Percentiles rank a stretch among this genome's conserved stretches.
phyloP scores from a whole-genome alignment of 2,797 vertebrate genomes.

The Peromyscus eremicus region DNA sequence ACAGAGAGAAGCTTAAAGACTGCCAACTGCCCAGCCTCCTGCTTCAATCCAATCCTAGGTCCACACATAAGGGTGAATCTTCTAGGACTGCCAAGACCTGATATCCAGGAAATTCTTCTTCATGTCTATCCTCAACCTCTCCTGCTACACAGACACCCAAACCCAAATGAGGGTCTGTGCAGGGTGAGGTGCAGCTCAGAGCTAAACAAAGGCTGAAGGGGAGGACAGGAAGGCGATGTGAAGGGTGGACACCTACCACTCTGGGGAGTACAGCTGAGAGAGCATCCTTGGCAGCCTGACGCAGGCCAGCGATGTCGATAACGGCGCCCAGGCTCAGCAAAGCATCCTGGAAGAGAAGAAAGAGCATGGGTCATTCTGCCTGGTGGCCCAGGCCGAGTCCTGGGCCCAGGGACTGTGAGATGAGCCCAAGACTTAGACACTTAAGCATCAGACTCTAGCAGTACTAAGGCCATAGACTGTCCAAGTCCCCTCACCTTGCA shows the following conservation, averaged over 20 bases:
- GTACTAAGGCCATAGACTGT: neutral
- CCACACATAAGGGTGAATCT: neutral
- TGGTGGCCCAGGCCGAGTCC: neutral
- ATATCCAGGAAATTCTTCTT: neutral
- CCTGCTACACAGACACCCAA: neutral
- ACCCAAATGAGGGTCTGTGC: neutral
- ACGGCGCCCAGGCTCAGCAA: slow-evolving; percentile 94
- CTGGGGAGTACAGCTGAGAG: slow-evolving; percentile 91
- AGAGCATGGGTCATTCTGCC: slow-evolving; percentile 60
- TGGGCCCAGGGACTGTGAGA: neutral
- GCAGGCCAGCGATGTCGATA: slow-evolving; percentile 90
- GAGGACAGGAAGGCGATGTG: neutral
- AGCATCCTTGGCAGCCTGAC: slow-evolving; percentile 92
- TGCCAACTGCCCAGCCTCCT: neutral
- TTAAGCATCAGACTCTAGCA: neutral
- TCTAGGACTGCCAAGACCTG: neutral
- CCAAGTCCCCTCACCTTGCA: neutral
- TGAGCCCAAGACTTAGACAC: neutral
- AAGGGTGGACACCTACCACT: slow-evolving; percentile 89
- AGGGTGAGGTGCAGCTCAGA: neutral
- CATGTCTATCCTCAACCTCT: neutral
- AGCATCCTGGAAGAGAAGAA: slow-evolving; percentile 92
- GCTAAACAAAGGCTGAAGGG: neutral
- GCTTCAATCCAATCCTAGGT: neutral
- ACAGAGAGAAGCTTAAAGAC: neutral